Percentiles rank a stretch among this genome's conserved stretches.
Conservation (phyloP, 2,888 invertebrate genomes). For the Colletes collaris region DNA sequence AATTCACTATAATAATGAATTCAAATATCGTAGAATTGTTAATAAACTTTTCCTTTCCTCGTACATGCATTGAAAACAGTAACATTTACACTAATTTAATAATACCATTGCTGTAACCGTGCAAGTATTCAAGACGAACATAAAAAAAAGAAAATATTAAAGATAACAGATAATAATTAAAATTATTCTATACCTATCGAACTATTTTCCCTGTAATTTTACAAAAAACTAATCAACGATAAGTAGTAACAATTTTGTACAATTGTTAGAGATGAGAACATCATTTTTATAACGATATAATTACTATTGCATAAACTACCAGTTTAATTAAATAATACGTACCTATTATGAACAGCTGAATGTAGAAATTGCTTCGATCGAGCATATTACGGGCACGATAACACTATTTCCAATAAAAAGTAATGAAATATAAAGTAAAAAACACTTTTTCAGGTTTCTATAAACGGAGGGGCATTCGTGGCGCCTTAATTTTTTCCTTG, state of each 20-base stretch:
- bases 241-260: background rate
- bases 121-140: background rate
- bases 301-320: background rate
- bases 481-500: constrained; percentile 48
- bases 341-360: too few species aligned
- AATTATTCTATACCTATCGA: background rate
- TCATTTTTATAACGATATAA: background rate
- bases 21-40: background rate
- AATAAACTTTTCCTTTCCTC: background rate
- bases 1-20: background rate
- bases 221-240: background rate
- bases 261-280: background rate
- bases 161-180: background rate
- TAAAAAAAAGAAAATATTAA: background rate
- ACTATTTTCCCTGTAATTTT: background rate
- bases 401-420: background rate
- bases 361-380: too few species aligned
- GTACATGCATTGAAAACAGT: too few species aligned
- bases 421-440: too few species aligned
- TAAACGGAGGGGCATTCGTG: constrained; percentile 5
- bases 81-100: background rate
- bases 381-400: background rate
- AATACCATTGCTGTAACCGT: background rate
- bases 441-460: background rate
- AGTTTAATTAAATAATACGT: background rate